These are phyloP conservation scores for Tor tambroides DNA, from an alignment of 2,113 vertebrate genomes.

Conservation along the genomic window DNA sequence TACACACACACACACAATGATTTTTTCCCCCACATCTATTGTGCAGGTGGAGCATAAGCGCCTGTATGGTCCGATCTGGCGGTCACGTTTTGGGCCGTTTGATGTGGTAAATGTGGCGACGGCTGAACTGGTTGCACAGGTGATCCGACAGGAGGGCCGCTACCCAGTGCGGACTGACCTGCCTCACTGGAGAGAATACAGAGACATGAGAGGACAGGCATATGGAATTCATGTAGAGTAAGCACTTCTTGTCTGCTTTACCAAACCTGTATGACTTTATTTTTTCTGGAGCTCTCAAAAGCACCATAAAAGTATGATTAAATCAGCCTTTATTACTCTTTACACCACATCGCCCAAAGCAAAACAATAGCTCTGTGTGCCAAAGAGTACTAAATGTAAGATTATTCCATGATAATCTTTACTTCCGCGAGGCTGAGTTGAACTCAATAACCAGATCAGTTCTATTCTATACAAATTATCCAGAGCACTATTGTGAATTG, in stretches of 20 bases:
- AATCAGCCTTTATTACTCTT: neutral
- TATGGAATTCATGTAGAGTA: slow-evolving; percentile 80
- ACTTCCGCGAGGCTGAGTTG: too few relatives aligned
- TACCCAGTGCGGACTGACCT: slow-evolving; percentile 72
- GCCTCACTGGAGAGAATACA: slow-evolving; percentile 80
- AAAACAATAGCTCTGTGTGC: neutral
- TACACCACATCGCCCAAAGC: neutral
- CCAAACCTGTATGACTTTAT: neutral
- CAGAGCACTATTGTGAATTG: too few relatives aligned
- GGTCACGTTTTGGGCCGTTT: slow-evolving; percentile 71
- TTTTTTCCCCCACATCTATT: too few relatives aligned
- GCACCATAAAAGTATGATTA: neutral
- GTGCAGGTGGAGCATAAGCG: slow-evolving; percentile 69
- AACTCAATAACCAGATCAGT: too few relatives aligned
- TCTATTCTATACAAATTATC: too few relatives aligned
- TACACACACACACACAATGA: neutral
- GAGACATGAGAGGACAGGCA: slow-evolving; percentile 76
- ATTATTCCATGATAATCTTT: too few relatives aligned
- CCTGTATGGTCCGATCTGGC: slow-evolving; percentile 79
- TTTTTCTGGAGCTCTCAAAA: neutral
- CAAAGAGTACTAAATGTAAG: neutral
- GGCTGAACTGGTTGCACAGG: slow-evolving; percentile 74
- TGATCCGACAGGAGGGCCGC: slow-evolving; percentile 77
- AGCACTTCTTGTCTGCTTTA: slow-evolving; percentile 51
- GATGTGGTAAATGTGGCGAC: slow-evolving; percentile 76